Conservation (phyloP, 2,797 vertebrate genomes). For the Anabacerthia variegaticeps region DNA sequence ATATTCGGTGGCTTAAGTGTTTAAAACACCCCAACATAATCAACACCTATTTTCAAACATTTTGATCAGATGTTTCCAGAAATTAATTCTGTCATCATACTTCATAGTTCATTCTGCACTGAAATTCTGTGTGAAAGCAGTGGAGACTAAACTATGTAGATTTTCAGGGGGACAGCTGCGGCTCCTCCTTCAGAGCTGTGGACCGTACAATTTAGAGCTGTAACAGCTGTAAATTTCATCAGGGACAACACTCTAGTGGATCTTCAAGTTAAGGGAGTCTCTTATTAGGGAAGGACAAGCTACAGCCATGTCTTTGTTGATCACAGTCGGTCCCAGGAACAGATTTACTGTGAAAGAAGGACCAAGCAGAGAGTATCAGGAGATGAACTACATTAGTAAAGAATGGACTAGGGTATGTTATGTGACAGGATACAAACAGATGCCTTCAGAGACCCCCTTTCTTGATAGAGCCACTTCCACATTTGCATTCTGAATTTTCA, state of each 20-base stretch:
- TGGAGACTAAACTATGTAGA: neutral
- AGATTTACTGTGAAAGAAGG: neutral
- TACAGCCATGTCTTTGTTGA: neutral
- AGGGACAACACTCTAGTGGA: neutral
- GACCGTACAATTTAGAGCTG: neutral
- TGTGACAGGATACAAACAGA: accelerated
- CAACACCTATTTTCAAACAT: neutral
- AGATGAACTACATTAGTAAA: neutral
- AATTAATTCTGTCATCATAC: neutral
- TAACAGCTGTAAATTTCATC: slow-evolving; percentile 3
- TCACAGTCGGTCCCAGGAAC: neutral
- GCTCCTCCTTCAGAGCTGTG: neutral
- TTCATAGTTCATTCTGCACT: neutral
- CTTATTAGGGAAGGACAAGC: neutral
- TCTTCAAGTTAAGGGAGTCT: neutral
- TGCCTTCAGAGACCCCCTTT: neutral
- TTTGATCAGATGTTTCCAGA: neutral
- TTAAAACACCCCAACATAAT: accelerated
- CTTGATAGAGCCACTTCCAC: neutral
- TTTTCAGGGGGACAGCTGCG: neutral
- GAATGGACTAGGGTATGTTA: neutral
- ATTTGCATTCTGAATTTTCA: neutral
- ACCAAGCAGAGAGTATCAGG: neutral
- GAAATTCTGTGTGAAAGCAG: neutral
- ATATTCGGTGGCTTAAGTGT: neutral